Evolutionary conservation across 1,140 invertebrate genomes (phyloP).

Genomic region (Musca vetustissima): DNA sequence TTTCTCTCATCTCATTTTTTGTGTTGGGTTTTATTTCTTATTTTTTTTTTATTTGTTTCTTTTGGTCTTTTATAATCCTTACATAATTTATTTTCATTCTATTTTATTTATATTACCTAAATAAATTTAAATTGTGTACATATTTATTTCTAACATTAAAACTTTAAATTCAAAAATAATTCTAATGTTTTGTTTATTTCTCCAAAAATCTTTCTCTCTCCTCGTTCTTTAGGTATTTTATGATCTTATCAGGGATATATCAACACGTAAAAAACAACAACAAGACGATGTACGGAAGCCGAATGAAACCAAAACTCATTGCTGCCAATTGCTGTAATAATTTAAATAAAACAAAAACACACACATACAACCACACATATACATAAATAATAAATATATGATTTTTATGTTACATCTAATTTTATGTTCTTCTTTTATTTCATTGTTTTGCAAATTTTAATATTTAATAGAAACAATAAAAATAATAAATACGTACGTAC

Average conservation of each 20-base stretch:
- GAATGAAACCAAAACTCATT: constrained; percentile 53
- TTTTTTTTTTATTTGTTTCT: too few relatives aligned
- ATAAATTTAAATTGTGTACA: too few relatives aligned
- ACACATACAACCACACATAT: background rate
- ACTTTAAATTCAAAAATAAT: too few relatives aligned
- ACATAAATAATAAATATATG: constrained; percentile 1
- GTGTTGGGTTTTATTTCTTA: too few relatives aligned
- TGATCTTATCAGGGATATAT: constrained; percentile 57
- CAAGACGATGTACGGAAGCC: constrained; percentile 54
- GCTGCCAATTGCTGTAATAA: constrained; percentile 56
- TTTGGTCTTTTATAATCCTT: too few relatives aligned
- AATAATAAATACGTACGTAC: background rate
- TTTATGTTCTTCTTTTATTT: too few relatives aligned
- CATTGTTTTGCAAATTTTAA: background rate
- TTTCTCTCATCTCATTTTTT: too few relatives aligned
- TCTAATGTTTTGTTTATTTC: too few relatives aligned
- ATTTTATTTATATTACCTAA: too few relatives aligned
- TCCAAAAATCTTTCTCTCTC: background rate
- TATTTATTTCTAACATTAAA: too few relatives aligned
- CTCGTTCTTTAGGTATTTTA: constrained; percentile 54
- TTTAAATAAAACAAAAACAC: constrained; percentile 10
- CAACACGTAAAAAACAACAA: constrained; percentile 56
- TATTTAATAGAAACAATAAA: background rate
- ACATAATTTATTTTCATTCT: too few relatives aligned
- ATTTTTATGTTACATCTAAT: background rate